These are phyloP conservation scores for Spodoptera littoralis DNA, from an alignment of 2,888 invertebrate species.

Conservation along the genomic window DNA sequence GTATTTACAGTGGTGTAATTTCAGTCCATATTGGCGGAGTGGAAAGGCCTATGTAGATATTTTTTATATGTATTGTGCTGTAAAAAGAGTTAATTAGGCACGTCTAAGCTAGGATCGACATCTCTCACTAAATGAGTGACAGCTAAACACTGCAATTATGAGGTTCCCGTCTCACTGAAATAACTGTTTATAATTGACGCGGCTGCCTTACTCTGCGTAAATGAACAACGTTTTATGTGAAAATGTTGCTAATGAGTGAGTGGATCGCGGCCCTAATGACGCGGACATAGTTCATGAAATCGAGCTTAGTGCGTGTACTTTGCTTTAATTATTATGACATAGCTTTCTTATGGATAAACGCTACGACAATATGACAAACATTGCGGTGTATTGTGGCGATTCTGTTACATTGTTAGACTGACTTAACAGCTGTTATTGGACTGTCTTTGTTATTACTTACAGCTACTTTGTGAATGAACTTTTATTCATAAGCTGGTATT, in stretches of 20 bases:
- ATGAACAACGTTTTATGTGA: conserved; percentile 83
- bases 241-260: conserved; percentile 83
- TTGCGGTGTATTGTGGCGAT: conserved; percentile 3
- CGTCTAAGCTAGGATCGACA: conserved; percentile 73
- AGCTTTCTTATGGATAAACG: conserved; percentile 52
- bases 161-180: conserved; percentile 78
- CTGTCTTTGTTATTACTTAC: conserved; percentile 6
- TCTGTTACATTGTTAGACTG: conserved; percentile 8
- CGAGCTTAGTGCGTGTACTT: conserved; percentile 63
- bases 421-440: conserved; percentile 4
- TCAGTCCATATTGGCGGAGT: conserved; percentile 58
- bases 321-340: conserved; percentile 66
- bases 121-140: conserved; percentile 80
- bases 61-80: conserved; percentile 54
- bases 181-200: conserved; percentile 85
- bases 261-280: conserved; percentile 79
- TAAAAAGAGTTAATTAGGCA: conserved; percentile 65
- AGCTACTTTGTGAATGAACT: conserved; percentile 1
- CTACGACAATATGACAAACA: conserved; percentile 32
- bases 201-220: conserved; percentile 76
- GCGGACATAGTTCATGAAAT: conserved; percentile 79
- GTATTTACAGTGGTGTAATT: conserved; percentile 63
- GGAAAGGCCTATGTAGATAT: conserved; percentile 29
- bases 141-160: conserved; percentile 82
- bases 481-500: neutral